These are phyloP conservation scores for Melangyna quadrimaculata DNA, from an alignment of 2,888 invertebrate genomes.

Conservation along the genomic window DNA sequence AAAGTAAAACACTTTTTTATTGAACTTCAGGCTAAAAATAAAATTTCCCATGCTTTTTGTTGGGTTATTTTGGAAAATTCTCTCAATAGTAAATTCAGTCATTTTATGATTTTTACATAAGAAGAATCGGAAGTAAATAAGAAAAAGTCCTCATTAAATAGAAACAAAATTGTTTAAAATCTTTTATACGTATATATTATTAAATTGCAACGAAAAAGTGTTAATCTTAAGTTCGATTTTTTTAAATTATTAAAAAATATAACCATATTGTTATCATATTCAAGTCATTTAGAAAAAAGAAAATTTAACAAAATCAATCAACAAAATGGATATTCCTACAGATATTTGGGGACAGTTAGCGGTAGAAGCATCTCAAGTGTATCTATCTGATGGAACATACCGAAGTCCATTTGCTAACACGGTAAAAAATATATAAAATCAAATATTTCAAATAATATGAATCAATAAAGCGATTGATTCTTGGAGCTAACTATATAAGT, in stretches of 20 bases:
- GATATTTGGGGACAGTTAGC: slow-evolving; percentile 95
- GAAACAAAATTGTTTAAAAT: slow-evolving; percentile 32
- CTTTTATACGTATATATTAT: not conserved
- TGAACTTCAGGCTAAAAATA: slow-evolving; percentile 70
- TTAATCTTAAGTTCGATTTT: not conserved
- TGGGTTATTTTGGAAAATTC: slow-evolving; percentile 75
- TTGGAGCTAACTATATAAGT: not conserved
- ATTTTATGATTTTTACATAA: slow-evolving; percentile 64
- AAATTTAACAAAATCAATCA: slow-evolving; percentile 68
- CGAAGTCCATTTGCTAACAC: slow-evolving; percentile 92
- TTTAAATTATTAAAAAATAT: not conserved
- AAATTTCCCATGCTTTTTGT: slow-evolving; percentile 72
- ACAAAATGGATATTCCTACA: slow-evolving; percentile 86
- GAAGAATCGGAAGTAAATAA: slow-evolving; percentile 56
- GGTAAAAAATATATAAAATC: slow-evolving; percentile 83
- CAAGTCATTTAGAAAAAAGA: slow-evolving; percentile 35
- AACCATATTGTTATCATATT: not conserved
- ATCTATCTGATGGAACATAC: slow-evolving; percentile 90
- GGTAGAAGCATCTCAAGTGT: slow-evolving; percentile 92
- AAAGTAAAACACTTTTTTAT: slow-evolving; percentile 49
- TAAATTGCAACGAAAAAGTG: not conserved
- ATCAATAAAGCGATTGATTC: not conserved
- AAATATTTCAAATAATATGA: not conserved
- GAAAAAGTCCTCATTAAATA: slow-evolving; percentile 13
- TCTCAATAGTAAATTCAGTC: slow-evolving; percentile 70